A percentile compares a stretch with the other conserved stretches of the same genome.
phyloP scores from a whole-genome alignment of 2,113 vertebrate species.

The Eurystomus gularis region DNA sequence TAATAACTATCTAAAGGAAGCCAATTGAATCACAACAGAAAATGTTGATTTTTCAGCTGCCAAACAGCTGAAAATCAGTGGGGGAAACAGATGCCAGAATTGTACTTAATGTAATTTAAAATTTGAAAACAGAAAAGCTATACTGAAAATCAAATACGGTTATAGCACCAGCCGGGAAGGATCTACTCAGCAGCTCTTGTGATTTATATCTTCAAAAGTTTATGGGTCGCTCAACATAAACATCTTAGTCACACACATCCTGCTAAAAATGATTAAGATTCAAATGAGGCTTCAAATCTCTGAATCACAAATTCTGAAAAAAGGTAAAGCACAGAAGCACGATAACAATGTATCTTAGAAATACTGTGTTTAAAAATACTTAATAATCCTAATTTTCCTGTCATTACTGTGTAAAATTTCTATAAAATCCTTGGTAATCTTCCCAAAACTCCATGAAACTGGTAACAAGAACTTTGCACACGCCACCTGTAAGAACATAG shows the following conservation, averaged over 20 bases:
- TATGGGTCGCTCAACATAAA: not conserved
- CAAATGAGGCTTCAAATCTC: constrained; percentile 8
- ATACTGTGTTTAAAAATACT: not conserved
- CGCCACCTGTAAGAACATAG: not conserved
- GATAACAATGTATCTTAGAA: not conserved
- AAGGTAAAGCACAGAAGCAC: not conserved
- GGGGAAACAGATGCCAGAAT: not conserved
- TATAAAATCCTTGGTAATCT: not conserved
- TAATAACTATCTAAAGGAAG: not conserved
- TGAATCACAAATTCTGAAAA: not conserved
- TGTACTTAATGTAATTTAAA: not conserved
- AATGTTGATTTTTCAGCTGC: not conserved
- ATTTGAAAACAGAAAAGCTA: not conserved
- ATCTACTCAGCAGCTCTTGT: not conserved
- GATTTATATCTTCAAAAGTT: not conserved
- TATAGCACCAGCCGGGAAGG: not conserved
- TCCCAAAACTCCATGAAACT: not conserved
- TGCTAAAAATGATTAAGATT: constrained; percentile 29
- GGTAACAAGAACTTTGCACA: not conserved
- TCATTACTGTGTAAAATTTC: not conserved
- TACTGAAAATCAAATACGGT: not conserved
- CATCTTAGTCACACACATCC: constrained; percentile 16
- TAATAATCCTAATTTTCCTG: not conserved
- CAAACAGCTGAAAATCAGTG: not conserved
- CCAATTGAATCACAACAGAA: not conserved